Evolutionary conservation across 2,797 vertebrate genomes (phyloP), one percentile per base, ranked within the genome.

Genomic region (Aselliscus stoliczkanus): DNA sequence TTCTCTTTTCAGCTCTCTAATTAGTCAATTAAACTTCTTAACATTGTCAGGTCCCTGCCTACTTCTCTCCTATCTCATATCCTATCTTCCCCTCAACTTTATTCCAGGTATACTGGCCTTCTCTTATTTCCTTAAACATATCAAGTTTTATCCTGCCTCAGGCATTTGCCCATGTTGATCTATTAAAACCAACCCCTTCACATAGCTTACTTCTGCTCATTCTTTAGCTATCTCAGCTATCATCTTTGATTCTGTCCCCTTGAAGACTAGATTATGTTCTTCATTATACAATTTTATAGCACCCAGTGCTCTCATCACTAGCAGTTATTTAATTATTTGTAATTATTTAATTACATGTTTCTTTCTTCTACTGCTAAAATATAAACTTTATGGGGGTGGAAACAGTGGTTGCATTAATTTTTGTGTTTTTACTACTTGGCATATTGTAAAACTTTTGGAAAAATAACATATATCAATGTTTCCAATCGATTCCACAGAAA

Each of bases 1-100:
- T 95, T 54, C 42, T 87, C 58, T 90, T 87, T 76, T 18, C 50
- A 88, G 29, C 20, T 60, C 20, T 20, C 9, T 75, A 90, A 88
- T 93, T 82, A 82, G 50, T 83, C 27, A 87, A 65, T 77, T 64
- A 90, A 95, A 93, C 29, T 86, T 89, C 20, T 85, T 95, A 91
- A 60, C 42, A 79, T 52, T 86, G 17, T n/a, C 69, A 87, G 3
- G n/a, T 47, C 20, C n/a, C 18, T 90, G 69, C n/a, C 56, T 52
- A 83, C 39, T 52, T 90, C 65, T 84, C 25, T 85, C 44, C 15
- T 93, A n/a, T 70, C 47, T 52, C 44, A 93, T 64, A 60, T 79
- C 54, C 65, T 73, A 52, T 21, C 21, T 67, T 73, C 10, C 67
- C 18, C 11, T 11, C 13, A 37, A 39, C 20, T 56, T 92, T 81